These are phyloP conservation scores for Sinodicranocentrus sp. DNA, from an alignment of 2,888 invertebrate genomes.

Conservation along the genomic window DNA sequence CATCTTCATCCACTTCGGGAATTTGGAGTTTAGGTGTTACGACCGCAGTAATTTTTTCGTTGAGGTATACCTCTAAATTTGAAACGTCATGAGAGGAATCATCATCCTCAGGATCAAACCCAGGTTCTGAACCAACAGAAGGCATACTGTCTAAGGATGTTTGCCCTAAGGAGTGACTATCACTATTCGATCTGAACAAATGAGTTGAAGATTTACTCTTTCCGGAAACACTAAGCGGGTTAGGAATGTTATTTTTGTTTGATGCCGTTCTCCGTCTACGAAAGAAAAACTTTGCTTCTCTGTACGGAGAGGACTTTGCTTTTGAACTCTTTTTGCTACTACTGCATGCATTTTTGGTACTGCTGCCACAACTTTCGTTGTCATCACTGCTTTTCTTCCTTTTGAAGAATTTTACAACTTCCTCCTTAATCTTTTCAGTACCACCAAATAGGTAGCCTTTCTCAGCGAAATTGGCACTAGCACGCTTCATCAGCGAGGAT, in stretches of 20 bases:
- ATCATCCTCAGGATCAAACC: conserved; percentile 68
- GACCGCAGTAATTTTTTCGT: neutral
- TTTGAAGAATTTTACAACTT: conserved; percentile 72
- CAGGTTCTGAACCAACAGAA: conserved; percentile 72
- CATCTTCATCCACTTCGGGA: conserved; percentile 48
- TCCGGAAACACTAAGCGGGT: neutral
- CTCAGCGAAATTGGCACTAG: conserved; percentile 64
- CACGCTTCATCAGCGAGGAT: conserved; percentile 73
- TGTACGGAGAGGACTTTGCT: conserved; percentile 61
- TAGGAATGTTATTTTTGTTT: neutral
- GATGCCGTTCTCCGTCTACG: conserved; percentile 56
- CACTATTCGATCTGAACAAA: conserved; percentile 72
- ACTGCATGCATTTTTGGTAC: conserved; percentile 28
- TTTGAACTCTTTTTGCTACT: conserved; percentile 52
- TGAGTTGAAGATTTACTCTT: conserved; percentile 51
- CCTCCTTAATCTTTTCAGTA: conserved; percentile 70
- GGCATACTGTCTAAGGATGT: conserved; percentile 75
- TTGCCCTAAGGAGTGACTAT: conserved; percentile 74
- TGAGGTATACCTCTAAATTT: neutral
- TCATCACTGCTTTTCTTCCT: conserved; percentile 67
- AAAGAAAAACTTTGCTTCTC: conserved; percentile 71
- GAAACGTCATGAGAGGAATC: conserved; percentile 45
- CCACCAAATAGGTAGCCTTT: conserved; percentile 52
- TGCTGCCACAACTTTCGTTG: conserved; percentile 52
- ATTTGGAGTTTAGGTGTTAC: conserved; percentile 31